phyloP scores from a whole-genome alignment of 1,140 invertebrate species.

The Diorhabda sublineata region DNA sequence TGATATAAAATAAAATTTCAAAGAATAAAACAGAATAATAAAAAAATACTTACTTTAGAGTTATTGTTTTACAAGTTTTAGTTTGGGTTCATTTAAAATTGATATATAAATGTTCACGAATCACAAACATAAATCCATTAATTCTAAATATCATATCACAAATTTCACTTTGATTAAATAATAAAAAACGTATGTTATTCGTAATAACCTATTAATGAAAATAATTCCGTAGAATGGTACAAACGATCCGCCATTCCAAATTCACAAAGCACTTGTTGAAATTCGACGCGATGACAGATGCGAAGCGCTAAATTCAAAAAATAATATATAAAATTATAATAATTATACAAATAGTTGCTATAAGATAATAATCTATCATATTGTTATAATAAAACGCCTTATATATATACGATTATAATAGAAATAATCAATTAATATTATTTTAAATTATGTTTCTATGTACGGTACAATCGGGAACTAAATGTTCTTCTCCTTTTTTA shows the following conservation, averaged over 20 bases:
- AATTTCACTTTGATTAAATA: slow-evolving; percentile 32
- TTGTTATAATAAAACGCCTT: too few species aligned
- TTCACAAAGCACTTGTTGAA: slow-evolving; percentile 47
- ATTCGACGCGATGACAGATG: slow-evolving; percentile 25
- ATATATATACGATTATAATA: too few species aligned
- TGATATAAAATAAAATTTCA: too few species aligned
- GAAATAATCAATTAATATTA: too few species aligned
- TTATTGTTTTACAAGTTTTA: slow-evolving; percentile 14
- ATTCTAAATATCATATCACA: slow-evolving; percentile 41
- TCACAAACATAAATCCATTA: slow-evolving; percentile 27
- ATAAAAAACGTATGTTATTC: slow-evolving; percentile 23
- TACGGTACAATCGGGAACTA: too few species aligned
- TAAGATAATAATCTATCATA: too few species aligned
- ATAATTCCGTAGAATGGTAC: slow-evolving; percentile 31
- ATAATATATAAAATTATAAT: background rate
- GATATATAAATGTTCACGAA: slow-evolving; percentile 28
- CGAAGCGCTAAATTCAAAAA: slow-evolving; percentile 24
- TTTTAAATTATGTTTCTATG: too few species aligned
- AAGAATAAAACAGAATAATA: too few species aligned
- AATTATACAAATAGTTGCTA: too few species aligned
- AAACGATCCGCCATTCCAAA: slow-evolving; percentile 40
- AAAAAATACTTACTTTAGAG: too few species aligned
- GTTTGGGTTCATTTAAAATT: slow-evolving; percentile 45
- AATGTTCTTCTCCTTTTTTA: too few species aligned
- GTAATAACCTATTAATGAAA: slow-evolving; percentile 24